phyloP scores from a whole-genome alignment of 2,113 vertebrate species.

The Eulacestoma nigropectus region DNA sequence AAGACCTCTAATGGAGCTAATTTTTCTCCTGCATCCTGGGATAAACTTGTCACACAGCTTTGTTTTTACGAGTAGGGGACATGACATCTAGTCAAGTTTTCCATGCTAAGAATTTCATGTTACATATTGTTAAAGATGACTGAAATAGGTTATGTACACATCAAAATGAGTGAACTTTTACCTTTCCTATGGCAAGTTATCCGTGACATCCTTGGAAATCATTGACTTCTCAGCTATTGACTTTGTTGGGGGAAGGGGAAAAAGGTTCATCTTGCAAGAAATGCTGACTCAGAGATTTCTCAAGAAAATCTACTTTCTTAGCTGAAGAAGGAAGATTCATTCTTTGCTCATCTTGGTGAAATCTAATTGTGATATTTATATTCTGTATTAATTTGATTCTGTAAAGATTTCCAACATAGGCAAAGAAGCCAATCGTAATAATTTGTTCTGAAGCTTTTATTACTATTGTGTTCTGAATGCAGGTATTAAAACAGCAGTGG shows the following conservation, averaged over 20 bases:
- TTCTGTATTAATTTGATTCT: constrained; percentile 59
- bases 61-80: background rate
- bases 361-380: constrained; percentile 64
- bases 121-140: constrained; percentile 70
- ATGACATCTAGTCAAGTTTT: constrained; percentile 24
- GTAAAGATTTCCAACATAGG: constrained; percentile 43
- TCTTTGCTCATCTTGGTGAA: constrained; percentile 34
- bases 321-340: background rate
- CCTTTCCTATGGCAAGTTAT: constrained; percentile 64
- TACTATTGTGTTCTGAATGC: constrained; percentile 52
- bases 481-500: constrained; percentile 48
- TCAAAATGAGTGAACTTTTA: constrained; percentile 68
- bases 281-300: constrained; percentile 52
- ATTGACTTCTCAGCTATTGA: constrained; percentile 69
- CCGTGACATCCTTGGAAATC: constrained; percentile 71
- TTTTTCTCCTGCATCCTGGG: background rate
- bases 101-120: constrained; percentile 48
- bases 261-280: constrained; percentile 50
- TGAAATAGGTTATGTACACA: constrained; percentile 62
- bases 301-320: constrained; percentile 50
- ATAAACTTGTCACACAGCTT: background rate
- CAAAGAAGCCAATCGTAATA: constrained; percentile 60
- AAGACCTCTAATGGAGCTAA: background rate
- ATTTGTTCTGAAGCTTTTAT: constrained; percentile 67
- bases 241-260: constrained; percentile 37